Conservation (phyloP, 1,140 invertebrate genomes). For the Microplitis demolitor region DNA sequence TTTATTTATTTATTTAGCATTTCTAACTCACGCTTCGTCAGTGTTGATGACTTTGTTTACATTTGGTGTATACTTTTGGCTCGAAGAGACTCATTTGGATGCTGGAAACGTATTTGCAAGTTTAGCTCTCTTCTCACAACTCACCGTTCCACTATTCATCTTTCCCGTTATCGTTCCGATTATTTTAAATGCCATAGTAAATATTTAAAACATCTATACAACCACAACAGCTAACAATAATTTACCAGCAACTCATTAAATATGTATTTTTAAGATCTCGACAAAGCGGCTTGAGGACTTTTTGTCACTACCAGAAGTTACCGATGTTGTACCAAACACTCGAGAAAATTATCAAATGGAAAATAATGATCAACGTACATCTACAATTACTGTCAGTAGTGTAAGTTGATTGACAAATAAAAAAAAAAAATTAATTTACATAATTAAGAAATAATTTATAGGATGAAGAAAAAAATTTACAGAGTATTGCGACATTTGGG, state of each 20-base stretch:
- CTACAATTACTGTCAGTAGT: conserved; percentile 20
- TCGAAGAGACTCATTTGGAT: conserved; percentile 66
- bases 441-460: background rate
- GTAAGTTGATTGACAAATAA: conserved; percentile 28
- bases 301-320: conserved; percentile 70
- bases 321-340: conserved; percentile 60
- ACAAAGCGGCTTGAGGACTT: conserved; percentile 72
- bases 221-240: background rate
- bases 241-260: conserved; percentile 26
- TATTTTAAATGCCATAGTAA: conserved; percentile 75
- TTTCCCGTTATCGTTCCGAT: conserved; percentile 80
- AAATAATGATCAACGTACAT: background rate
- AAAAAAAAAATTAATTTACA: background rate
- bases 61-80: conserved; percentile 68
- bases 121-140: conserved; percentile 79
- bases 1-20: conserved; percentile 60
- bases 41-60: conserved; percentile 76
- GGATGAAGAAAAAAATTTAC: conserved; percentile 32
- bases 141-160: conserved; percentile 79
- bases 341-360: conserved; percentile 18
- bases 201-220: background rate
- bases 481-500: conserved; percentile 52
- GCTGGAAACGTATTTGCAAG: conserved; percentile 76
- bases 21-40: conserved; percentile 75
- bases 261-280: conserved; percentile 64